A percentile compares a stretch with the other conserved stretches of the same genome.
These are phyloP conservation scores for Pogoniulus pusillus DNA, from an alignment of 2,797 vertebrate species.

Conservation along the genomic window DNA sequence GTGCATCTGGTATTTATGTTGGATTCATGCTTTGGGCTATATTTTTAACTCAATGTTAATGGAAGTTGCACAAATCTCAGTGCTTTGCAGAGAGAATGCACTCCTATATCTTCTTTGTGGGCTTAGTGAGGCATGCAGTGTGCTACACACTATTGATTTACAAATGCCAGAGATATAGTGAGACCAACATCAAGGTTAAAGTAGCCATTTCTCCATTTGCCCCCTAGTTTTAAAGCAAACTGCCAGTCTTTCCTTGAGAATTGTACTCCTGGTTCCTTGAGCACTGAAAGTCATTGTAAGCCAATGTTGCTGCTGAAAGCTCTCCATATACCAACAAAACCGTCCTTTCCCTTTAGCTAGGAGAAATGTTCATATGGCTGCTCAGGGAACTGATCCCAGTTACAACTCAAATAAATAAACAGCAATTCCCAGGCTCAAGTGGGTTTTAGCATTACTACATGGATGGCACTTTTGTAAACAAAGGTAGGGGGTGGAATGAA, in stretches of 20 bases:
- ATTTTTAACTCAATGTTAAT: constrained; percentile 38
- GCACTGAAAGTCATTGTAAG: not conserved
- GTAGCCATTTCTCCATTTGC: not conserved
- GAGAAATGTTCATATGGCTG: not conserved
- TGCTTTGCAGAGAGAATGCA: not conserved
- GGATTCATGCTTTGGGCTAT: constrained; percentile 17
- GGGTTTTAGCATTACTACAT: not conserved
- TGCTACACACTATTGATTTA: not conserved
- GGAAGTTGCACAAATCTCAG: not conserved
- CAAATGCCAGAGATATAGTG: not conserved
- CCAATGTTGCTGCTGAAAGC: not conserved
- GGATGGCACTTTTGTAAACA: not conserved
- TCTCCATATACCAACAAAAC: not conserved
- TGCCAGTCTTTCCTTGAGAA: not conserved
- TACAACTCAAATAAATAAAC: not conserved
- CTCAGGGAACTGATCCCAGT: not conserved
- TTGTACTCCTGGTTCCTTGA: not conserved
- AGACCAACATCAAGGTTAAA: not conserved
- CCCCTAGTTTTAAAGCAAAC: not conserved
- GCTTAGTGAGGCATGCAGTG: not conserved
- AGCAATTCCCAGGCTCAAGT: not conserved
- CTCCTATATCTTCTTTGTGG: not conserved
- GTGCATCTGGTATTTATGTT: constrained; percentile 18
- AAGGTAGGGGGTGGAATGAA: not conserved
- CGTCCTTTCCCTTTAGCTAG: not conserved